These are phyloP conservation scores for Cyphomyrus plagiostoma DNA, from an alignment of 2,113 vertebrate species.

Conservation along the genomic window DNA sequence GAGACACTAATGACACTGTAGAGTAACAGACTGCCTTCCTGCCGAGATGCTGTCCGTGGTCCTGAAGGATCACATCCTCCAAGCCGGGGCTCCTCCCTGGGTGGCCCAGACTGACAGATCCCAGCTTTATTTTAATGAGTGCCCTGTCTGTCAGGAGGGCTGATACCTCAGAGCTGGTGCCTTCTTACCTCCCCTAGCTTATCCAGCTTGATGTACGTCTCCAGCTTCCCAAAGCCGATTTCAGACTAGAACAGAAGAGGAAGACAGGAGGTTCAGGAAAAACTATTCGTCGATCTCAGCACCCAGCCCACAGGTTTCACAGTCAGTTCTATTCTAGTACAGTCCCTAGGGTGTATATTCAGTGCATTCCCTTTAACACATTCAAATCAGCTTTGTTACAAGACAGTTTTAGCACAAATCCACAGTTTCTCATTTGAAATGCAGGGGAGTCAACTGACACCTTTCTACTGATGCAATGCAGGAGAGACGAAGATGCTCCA, in stretches of 20 bases:
- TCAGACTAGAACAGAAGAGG: constrained; percentile 71
- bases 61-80: neutral
- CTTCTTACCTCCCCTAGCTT: constrained; percentile 88
- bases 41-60: neutral
- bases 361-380: no score
- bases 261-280: constrained; percentile 5
- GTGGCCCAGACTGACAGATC: neutral
- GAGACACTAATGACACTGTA: neutral
- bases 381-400: neutral
- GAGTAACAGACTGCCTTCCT: neutral
- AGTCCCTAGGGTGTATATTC: neutral
- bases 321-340: neutral
- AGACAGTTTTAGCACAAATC: neutral
- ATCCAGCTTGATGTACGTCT: constrained; percentile 94
- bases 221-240: constrained; percentile 95
- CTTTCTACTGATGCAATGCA: neutral
- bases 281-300: neutral
- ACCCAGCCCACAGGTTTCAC: neutral
- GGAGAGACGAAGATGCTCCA: neutral
- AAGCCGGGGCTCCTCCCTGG: neutral
- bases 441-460: neutral
- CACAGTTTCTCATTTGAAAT: neutral
- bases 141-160: neutral
- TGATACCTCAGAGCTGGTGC: neutral
- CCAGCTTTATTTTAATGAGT: neutral